A percentile compares a stretch with the other conserved stretches of the same genome.
These are phyloP conservation scores for Pteromalus puparum DNA, from an alignment of 1,140 invertebrate species.

Conservation along the genomic window DNA sequence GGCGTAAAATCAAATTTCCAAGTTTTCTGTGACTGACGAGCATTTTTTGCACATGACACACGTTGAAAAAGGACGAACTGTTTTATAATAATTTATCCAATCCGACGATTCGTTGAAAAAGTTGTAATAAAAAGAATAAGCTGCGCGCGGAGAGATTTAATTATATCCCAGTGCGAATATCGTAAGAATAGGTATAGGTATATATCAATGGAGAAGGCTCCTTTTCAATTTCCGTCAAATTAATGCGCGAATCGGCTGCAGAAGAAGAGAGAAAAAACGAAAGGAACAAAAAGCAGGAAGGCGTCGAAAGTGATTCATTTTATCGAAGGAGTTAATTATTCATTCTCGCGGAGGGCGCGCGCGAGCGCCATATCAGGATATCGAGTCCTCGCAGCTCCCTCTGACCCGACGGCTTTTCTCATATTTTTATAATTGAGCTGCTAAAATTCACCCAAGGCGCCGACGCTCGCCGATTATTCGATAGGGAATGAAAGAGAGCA, in stretches of 20 bases:
- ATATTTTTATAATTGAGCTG: constrained; percentile 55
- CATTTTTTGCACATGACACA: no score
- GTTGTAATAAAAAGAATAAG: no score
- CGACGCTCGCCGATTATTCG: constrained; percentile 33
- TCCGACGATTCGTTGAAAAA: no score
- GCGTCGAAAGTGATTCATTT: constrained; percentile 63
- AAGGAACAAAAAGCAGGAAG: constrained; percentile 15
- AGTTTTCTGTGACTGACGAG: no score
- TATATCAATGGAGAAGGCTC: constrained; percentile 26
- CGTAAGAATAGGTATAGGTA: constrained; percentile 14
- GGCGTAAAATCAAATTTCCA: no score
- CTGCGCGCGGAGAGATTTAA: no score
- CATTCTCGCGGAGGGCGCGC: constrained; percentile 54
- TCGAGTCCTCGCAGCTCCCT: constrained; percentile 36
- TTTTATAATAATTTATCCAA: no score
- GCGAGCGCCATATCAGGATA: constrained; percentile 27
- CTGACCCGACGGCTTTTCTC: constrained; percentile 38
- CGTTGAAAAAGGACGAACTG: no score
- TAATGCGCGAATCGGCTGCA: constrained; percentile 35
- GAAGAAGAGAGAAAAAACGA: constrained; percentile 2
- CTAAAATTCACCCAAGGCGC: constrained; percentile 46
- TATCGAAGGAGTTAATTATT: constrained; percentile 65
- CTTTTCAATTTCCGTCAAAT: constrained; percentile 48
- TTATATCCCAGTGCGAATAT: no score
- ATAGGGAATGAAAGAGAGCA: background rate